A percentile compares a stretch with the other conserved stretches of the same genome.
phyloP scores from a whole-genome alignment of 2,113 vertebrate genomes.

The Xiphophorus maculatus region DNA sequence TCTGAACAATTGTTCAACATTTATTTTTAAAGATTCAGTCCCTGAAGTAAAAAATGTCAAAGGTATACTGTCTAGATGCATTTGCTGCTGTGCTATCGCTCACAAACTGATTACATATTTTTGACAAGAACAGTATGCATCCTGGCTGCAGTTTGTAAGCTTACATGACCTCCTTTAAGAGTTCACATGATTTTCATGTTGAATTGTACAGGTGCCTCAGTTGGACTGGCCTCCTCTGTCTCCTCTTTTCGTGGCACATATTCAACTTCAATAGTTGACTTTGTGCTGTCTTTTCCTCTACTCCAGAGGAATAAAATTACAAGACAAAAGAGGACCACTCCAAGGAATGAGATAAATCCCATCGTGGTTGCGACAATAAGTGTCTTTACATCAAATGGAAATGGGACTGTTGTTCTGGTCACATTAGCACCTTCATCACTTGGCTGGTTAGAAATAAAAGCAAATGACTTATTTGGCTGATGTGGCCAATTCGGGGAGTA shows the following conservation, averaged over 20 bases:
- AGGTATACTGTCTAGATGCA: slow-evolving; percentile 64
- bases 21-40: slow-evolving; percentile 66
- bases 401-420: slow-evolving; percentile 90
- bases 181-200: slow-evolving; percentile 99
- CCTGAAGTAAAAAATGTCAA: slow-evolving; percentile 64
- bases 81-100: slow-evolving; percentile 63
- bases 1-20: slow-evolving; percentile 51
- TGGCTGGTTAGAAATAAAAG: slow-evolving; percentile 97
- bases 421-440: slow-evolving; percentile 93
- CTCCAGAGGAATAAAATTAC: slow-evolving; percentile 99
- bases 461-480: slow-evolving; percentile 97
- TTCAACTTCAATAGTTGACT: slow-evolving; percentile 97
- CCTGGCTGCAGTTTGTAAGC: slow-evolving; percentile 54
- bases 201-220: slow-evolving; percentile 91
- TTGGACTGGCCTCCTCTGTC: slow-evolving; percentile 85
- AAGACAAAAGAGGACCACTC: slow-evolving; percentile 97
- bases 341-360: slow-evolving; percentile 99
- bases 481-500: slow-evolving; percentile 99
- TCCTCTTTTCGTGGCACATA: slow-evolving; percentile 96
- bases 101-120: slow-evolving; percentile 60
- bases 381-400: slow-evolving; percentile 98
- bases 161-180: slow-evolving; percentile 20
- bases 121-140: slow-evolving; percentile 57
- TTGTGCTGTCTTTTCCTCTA: slow-evolving; percentile 94
- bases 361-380: slow-evolving; percentile 98